A percentile compares a stretch with the other conserved stretches of the same genome.
Conservation (phyloP, 2,113 vertebrate genomes). For the Camelus dromedarius region DNA sequence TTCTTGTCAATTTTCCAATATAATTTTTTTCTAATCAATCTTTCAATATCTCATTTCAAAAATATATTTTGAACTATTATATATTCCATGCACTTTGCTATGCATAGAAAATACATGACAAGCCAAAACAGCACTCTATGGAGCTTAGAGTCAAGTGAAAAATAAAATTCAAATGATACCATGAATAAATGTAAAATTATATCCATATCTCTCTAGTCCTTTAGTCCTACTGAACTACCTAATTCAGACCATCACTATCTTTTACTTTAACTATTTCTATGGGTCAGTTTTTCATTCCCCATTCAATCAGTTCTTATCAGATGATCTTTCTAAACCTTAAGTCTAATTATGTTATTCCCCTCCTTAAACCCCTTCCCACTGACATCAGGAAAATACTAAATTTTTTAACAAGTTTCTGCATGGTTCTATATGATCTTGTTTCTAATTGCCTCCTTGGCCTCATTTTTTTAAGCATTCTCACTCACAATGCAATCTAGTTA, state of each 20-base stretch:
- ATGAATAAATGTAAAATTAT: not conserved
- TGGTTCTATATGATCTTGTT: not conserved
- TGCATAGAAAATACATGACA: not conserved
- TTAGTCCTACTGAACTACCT: not conserved
- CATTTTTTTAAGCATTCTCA: not conserved
- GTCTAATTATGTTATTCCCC: not conserved
- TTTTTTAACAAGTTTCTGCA: not conserved
- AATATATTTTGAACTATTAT: not conserved
- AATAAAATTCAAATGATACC: not conserved
- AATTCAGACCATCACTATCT: not conserved
- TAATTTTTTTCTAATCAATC: not conserved
- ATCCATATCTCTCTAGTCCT: not conserved
- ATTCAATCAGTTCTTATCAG: not conserved
- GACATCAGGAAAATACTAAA: not conserved
- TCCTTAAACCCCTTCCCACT: not conserved
- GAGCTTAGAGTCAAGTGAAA: not conserved
- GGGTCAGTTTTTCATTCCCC: not conserved
- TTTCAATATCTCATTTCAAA: not conserved
- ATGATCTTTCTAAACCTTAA: not conserved
- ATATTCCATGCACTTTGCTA: not conserved
- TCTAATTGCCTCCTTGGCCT: not conserved
- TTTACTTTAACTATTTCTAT: not conserved
- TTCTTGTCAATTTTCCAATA: not conserved
- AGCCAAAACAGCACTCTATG: not conserved
- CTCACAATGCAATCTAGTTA: not conserved